Percentiles rank a stretch among this genome's conserved stretches.
Evolutionary conservation across 2,113 vertebrate genomes (phyloP).

Genomic region (Syrmaticus mikado): DNA sequence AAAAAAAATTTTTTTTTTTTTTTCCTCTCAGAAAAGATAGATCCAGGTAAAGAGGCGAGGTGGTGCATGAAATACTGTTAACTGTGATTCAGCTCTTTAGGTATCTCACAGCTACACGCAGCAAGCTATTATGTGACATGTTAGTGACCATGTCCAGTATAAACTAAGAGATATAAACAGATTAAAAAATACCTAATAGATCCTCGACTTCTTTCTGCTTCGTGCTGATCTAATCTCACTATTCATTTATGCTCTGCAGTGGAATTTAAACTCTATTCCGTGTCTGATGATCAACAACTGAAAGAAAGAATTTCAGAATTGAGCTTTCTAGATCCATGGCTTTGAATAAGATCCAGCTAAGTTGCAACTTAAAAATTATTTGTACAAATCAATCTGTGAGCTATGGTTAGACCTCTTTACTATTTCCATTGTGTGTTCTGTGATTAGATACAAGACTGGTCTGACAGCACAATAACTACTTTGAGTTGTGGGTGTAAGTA

Average conservation of each 20-base stretch:
- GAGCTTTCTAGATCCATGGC: background rate
- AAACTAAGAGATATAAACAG: background rate
- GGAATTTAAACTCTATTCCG: background rate
- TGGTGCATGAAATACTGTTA: background rate
- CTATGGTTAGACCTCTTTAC: background rate
- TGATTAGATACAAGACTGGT: background rate
- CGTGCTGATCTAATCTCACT: background rate
- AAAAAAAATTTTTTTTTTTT: no score
- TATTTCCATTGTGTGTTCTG: background rate
- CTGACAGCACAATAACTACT: background rate
- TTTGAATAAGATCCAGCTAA: background rate
- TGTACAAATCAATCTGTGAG: background rate
- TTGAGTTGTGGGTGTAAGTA: background rate
- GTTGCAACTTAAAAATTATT: background rate
- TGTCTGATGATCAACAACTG: background rate
- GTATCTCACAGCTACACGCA: background rate
- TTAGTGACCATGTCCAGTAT: background rate
- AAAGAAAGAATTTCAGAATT: background rate
- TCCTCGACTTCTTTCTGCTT: fast-evolving
- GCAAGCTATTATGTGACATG: background rate
- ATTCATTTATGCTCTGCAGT: background rate
- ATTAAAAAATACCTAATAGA: background rate
- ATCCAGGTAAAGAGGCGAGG: background rate
- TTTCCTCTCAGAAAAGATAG: background rate
- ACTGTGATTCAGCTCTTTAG: background rate